Conservation (phyloP, 2,113 vertebrate species). For the Raphicerus campestris region DNA sequence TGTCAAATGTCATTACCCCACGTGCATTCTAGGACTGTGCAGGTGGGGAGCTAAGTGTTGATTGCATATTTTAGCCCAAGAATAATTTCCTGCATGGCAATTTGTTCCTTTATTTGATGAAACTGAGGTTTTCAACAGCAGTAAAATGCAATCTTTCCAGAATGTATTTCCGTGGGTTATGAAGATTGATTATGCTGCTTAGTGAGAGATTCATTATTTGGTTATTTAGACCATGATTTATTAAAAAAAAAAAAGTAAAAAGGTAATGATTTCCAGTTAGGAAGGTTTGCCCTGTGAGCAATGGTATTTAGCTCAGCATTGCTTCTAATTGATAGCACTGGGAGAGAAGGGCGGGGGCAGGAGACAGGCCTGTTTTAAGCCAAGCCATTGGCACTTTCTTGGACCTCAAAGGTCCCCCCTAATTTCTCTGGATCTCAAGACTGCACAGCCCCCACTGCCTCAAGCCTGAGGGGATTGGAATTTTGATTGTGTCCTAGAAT, state of each 20-base stretch:
- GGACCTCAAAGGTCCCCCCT: neutral
- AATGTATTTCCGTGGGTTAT: constrained; percentile 65
- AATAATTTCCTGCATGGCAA: constrained; percentile 80
- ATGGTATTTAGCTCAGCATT: constrained; percentile 32
- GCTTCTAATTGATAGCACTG: constrained; percentile 37
- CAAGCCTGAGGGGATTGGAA: neutral
- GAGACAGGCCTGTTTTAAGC: constrained; percentile 26
- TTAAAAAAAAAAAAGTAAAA: constrained; percentile 59
- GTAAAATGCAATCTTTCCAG: constrained; percentile 74
- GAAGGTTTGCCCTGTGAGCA: constrained; percentile 52
- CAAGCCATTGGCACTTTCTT: constrained; percentile 13
- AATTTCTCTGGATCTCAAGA: constrained; percentile 16
- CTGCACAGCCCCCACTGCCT: neutral
- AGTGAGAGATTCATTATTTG: constrained; percentile 75
- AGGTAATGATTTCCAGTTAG: constrained; percentile 72
- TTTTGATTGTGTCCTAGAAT: neutral
- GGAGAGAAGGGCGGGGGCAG: neutral
- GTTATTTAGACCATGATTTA: constrained; percentile 70
- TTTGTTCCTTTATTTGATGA: constrained; percentile 77
- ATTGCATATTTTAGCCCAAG: constrained; percentile 78
- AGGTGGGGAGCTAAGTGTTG: constrained; percentile 82
- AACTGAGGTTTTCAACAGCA: constrained; percentile 75
- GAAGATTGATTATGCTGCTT: constrained; percentile 70
- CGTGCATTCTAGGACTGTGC: constrained; percentile 73
- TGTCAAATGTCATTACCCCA: constrained; percentile 79